phyloP scores from a whole-genome alignment of 2,888 invertebrate species.

The Neelides folsomi region DNA sequence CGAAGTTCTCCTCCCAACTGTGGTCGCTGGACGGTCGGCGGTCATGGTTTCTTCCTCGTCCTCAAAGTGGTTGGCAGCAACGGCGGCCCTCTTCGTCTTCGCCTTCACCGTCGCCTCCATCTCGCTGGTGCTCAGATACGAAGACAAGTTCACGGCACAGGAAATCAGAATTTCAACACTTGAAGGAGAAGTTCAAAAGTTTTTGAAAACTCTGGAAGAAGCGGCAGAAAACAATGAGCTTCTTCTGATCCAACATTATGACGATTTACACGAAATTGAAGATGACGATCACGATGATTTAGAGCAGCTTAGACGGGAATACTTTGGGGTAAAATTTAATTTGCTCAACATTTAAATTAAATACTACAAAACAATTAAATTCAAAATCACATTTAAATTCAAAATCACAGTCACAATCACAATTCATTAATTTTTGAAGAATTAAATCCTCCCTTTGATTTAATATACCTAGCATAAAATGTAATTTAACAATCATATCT shows the following conservation, averaged over 20 bases:
- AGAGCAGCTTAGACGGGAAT: constrained; percentile 11
- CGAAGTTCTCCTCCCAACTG: no score
- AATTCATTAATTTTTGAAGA: no score
- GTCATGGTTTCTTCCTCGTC: neutral
- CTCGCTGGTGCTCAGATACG: constrained; percentile 20
- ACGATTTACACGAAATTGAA: constrained; percentile 2
- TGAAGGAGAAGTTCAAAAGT: constrained; percentile 16
- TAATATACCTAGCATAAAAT: no score
- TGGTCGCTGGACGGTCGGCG: no score
- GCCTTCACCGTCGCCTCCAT: constrained; percentile 12
- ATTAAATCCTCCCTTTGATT: no score
- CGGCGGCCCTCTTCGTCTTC: constrained; percentile 18
- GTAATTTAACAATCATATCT: no score
- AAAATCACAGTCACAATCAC: no score
- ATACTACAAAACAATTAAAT: no score
- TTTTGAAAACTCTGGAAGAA: constrained; percentile 2
- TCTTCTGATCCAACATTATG: constrained; percentile 3
- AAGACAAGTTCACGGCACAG: constrained; percentile 18
- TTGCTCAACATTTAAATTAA: neutral
- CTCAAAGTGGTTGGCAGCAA: constrained; percentile 21
- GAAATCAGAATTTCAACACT: constrained; percentile 19
- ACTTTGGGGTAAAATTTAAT: constrained; percentile 17
- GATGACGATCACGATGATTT: constrained; percentile 21
- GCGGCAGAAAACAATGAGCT: neutral
- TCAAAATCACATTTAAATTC: no score